Base-by-base conservation (phyloP, 2,797 vertebrate species). In the Channallabes apus region DNA sequence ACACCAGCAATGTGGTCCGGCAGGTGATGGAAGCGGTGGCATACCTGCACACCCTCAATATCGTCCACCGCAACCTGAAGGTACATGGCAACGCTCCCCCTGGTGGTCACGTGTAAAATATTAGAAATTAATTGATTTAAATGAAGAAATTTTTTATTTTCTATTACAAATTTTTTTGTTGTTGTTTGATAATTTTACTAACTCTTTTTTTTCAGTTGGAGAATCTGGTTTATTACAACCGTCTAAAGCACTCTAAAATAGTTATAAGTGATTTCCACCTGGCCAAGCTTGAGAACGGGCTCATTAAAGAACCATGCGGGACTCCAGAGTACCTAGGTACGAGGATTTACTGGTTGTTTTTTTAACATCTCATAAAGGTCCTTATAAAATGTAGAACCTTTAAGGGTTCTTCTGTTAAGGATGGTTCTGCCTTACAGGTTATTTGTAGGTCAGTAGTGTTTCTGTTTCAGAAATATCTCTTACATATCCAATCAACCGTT, bases 241-340 rank as follows among this genome's bases (percentile, higher is more conserved):
- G 98, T 65, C 93, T 99, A 94, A 99, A 99, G 94, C 97, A 99
- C 93, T 99, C 98, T 41, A 99, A 99, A 96, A 99, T 99, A 0
- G 98, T 99, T 88, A 99, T 99, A 94, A 99, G 98, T 0, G 98
- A 99, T 94, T 99, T 99, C 93, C 98, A 99, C 89, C 92, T 99
- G 94, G 98, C 98, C 89, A 99, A 98, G 94, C 92, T 99, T 90
- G 98, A 99, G 94, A 98, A 97, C 0, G 96, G 97, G 88, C 96
- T 98, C 88, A 99, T 99, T 91, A 99, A 98, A 90, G 98, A 99
- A 87, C 98, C 98, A 22, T 99, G 98, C 79, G 98, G 98, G 87
- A 99, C 98, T 59, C 98, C 98, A 0, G 98, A 99, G 90, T 99
- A 99, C 92, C 96, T 96, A 67, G 95, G 95, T 95, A 89, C 87